These are phyloP conservation scores for Panurus biarmicus DNA, from an alignment of 2,113 vertebrate species.

Conservation along the genomic window DNA sequence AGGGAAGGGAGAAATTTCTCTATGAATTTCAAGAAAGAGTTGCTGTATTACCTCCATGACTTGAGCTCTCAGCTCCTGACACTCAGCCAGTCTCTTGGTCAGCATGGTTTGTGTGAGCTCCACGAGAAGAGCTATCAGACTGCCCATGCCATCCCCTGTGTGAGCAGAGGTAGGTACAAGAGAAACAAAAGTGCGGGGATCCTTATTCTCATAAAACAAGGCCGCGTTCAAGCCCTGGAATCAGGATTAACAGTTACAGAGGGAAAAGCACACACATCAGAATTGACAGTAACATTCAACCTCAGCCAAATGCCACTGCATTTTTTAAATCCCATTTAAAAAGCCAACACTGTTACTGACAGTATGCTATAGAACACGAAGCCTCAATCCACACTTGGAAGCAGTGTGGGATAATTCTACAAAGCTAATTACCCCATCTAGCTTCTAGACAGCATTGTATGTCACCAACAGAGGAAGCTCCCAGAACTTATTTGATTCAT, in stretches of 20 bases:
- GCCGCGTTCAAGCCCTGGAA: slow-evolving; percentile 91
- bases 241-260: slow-evolving; percentile 2
- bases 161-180: slow-evolving; percentile 96
- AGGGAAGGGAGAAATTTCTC: not conserved
- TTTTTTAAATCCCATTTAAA: not conserved
- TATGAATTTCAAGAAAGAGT: not conserved
- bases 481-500: not conserved
- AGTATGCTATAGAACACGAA: not conserved
- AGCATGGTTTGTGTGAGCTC: slow-evolving; percentile 96
- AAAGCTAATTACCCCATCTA: not conserved
- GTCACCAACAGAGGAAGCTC: not conserved
- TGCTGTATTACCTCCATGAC: slow-evolving; percentile 91
- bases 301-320: not conserved
- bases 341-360: not conserved
- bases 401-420: not conserved
- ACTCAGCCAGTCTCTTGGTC: slow-evolving; percentile 87
- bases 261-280: not conserved
- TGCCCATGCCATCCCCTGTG: slow-evolving; percentile 97
- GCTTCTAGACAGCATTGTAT: not conserved
- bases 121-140: slow-evolving; percentile 89
- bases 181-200: slow-evolving; percentile 93
- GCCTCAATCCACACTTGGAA: not conserved
- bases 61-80: slow-evolving; percentile 92
- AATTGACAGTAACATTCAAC: not conserved
- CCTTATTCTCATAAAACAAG: slow-evolving; percentile 94